phyloP scores from a whole-genome alignment of 2,113 vertebrate genomes.

The Phrynosoma platyrhinos region DNA sequence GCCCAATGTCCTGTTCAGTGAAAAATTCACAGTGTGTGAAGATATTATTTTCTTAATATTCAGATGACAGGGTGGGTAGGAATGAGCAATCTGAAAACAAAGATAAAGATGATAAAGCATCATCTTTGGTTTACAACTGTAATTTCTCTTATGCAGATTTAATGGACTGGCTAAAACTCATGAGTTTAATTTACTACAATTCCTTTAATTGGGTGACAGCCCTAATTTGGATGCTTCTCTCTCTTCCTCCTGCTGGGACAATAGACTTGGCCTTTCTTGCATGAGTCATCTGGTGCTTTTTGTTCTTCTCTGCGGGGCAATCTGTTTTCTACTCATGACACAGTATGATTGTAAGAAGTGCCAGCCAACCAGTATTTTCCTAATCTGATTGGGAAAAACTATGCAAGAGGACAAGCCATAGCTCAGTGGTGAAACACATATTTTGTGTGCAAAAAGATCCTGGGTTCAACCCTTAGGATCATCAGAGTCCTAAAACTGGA shows the following conservation, averaged over 20 bases:
- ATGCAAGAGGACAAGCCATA: not conserved
- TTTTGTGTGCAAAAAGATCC: too few relatives aligned
- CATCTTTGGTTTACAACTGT: too few relatives aligned
- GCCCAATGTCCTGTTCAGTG: too few relatives aligned
- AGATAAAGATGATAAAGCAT: too few relatives aligned
- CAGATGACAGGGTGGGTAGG: too few relatives aligned
- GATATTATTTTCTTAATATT: too few relatives aligned
- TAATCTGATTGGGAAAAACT: not conserved
- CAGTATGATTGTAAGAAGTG: not conserved
- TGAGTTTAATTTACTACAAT: not conserved
- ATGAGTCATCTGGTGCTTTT: not conserved
- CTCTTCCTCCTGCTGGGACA: not conserved
- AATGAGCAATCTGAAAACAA: too few relatives aligned
- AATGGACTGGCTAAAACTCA: conserved; percentile 5
- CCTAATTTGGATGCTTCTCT: not conserved
- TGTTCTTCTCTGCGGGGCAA: not conserved
- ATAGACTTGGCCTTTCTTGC: not conserved
- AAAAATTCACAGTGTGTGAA: too few relatives aligned
- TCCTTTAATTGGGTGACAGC: not conserved
- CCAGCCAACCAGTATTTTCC: not conserved
- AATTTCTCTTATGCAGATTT: not conserved
- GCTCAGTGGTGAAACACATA: not conserved
- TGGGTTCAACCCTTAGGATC: too few relatives aligned
- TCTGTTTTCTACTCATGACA: not conserved
- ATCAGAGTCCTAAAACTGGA: too few relatives aligned